Evolutionary conservation across 2,113 vertebrate species (phyloP), one percentile per base, ranked within the genome.

Genomic region (Laticauda laticaudata): DNA sequence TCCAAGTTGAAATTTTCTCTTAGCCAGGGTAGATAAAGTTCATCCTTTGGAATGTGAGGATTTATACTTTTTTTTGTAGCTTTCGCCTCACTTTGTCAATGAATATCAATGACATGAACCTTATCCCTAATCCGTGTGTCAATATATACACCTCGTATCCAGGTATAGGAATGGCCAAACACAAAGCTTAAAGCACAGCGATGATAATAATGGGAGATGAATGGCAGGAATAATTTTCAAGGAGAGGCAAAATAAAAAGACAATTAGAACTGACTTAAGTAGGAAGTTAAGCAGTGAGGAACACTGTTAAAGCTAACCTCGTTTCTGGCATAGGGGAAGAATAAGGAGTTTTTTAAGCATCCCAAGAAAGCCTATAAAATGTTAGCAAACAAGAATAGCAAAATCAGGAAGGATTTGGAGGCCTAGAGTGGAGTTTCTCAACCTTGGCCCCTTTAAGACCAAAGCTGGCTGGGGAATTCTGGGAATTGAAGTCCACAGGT

Each of bases 81-180:
- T 55, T 88, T 88, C 87, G 4, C 48, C 29, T 53, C 24, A 3
- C 86, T 48, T 54, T 10, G 11, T 53, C 26, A 8, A 4, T 69
- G 85, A 59, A 5, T 20, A 2, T 53, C 2, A 61, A 26, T 0
- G 23, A 61, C 10, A 24, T 10, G 45, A 86, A 48, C 9, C 34
- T 10, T 6, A 91, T 15, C 5, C 2, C n/a, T 89, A 39, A 89
- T 29, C 1, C 48, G 94, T 95, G 96, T 96, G 93, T 92, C 96
- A 97, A 24, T 96, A 93, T 95, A 97, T 96, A 96, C 94, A 96
- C 95, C 9, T 61, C 93, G 45, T 91, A 53, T 61, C 93, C 93
- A 86, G 92, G 91, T 95, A 93, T 90, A 96, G 93, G 69, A 81
- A 23, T 81, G 69, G 51, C 89, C 57, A 90, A 93, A 61, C 89